These are phyloP conservation scores for Ischnura elegans DNA, from an alignment of 2,888 invertebrate species.

Conservation along the genomic window DNA sequence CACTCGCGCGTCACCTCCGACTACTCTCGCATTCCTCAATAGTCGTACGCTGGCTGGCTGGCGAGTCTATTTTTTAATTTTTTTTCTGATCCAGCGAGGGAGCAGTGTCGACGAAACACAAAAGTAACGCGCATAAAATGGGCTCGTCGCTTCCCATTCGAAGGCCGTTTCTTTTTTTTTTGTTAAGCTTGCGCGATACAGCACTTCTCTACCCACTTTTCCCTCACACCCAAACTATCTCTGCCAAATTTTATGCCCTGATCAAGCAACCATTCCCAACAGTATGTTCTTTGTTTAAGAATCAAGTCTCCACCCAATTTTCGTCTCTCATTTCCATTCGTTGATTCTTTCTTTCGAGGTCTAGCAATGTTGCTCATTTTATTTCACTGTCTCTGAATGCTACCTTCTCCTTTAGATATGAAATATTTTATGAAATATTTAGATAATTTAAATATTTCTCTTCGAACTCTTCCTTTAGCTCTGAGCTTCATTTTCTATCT, in stretches of 20 bases:
- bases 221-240: background rate
- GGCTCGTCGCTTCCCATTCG: background rate
- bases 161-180: background rate
- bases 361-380: no score
- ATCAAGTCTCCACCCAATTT: background rate
- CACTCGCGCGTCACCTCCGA: background rate
- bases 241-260: no score
- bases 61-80: background rate
- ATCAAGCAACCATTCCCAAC: no score
- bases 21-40: background rate
- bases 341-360: background rate
- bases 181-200: background rate
- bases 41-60: background rate
- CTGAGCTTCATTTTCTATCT: no score
- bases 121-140: background rate
- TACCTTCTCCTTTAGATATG: no score
- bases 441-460: no score
- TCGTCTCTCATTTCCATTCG: background rate
- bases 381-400: no score
- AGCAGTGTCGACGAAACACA: background rate
- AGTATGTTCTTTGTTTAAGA: no score
- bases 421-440: no score
- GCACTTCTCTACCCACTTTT: background rate
- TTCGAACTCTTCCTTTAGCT: no score
- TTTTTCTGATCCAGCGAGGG: background rate